phyloP scores from a whole-genome alignment of 2,113 vertebrate species.

The Scytalopus superciliaris region DNA sequence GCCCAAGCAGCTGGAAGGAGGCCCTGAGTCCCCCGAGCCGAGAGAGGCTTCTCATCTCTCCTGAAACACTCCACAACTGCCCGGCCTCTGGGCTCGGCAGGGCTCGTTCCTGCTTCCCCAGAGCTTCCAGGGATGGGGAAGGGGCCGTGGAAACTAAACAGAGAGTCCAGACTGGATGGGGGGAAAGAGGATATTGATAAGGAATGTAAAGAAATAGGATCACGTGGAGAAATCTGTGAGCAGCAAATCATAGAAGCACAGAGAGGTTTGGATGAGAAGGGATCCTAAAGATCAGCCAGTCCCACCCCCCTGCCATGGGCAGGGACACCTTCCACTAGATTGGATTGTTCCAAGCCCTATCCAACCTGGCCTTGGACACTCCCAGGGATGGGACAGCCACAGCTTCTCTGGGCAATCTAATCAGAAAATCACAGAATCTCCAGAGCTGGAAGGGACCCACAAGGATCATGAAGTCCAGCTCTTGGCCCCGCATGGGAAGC shows the following conservation, averaged over 20 bases:
- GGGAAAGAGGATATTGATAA: neutral
- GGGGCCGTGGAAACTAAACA: neutral
- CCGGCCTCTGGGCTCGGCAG: accelerated
- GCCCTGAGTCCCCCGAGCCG: neutral
- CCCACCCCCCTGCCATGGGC: neutral
- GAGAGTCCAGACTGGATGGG: neutral
- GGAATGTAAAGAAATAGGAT: neutral
- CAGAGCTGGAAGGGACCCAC: neutral
- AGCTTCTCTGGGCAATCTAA: neutral
- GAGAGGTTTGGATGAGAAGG: neutral
- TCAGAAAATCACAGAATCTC: neutral
- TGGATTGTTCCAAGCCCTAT: neutral
- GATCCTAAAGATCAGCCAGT: neutral
- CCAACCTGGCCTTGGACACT: neutral
- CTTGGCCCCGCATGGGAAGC: neutral
- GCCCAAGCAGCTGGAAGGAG: constrained; percentile 18
- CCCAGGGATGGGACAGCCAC: neutral
- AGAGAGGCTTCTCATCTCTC: neutral
- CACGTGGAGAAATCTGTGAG: neutral
- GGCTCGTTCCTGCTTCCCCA: neutral
- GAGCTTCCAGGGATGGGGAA: neutral
- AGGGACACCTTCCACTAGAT: neutral
- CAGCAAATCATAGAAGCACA: neutral
- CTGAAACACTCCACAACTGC: neutral
- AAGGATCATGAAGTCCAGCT: neutral